Evolutionary conservation across 2,888 invertebrate species (phyloP), one percentile per base, ranked within the genome.

Genomic region (Malthinus seriepunctatus): DNA sequence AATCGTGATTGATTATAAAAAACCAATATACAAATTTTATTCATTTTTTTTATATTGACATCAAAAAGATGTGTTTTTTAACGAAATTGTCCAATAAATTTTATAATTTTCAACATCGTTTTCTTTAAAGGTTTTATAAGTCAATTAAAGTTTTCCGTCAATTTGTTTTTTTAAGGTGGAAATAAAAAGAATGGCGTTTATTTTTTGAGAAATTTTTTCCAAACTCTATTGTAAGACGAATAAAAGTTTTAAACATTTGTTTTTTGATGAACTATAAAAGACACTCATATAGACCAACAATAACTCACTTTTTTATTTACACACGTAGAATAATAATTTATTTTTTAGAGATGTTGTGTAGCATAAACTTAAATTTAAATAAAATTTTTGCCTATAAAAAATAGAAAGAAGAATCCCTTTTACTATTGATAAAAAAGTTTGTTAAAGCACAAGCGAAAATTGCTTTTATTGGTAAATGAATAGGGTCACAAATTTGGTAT

Each of bases 271-370:
- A 48, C 51, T 51, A 56, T 57, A 51, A 51, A 57, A 46, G 37
- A 51, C 38, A 32, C 51, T 56, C 44, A 46, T 34, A 47, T 34
- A 51, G 23, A 32, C 46, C n/a, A 12, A 33, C 51, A 10, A 56
- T 56, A 56, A 47, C 47, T 56, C 56, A 56, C 56, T 51, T 56
- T 56, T 56, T 51, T 56, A 39, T 48, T 54, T 38, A 42, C 54
- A 39, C 48, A 54, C 54, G 8, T 3, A 23, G 45, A 46, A 53
- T 53, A 53, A 53, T 46, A 53, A 46, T 45, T 12, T 37, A 32
- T 31, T 34, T 31, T 32, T 31, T 31, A 14, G 23, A 23, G 5
- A 23, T 23, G 23, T 23, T 23, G 23, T 23, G 23, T 23, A 23
- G 23, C 23, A 23, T 23, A 23, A 23, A 23, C 23, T 23, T 23